Conservation (phyloP, 2,113 vertebrate genomes). For the Cololabis saira region DNA sequence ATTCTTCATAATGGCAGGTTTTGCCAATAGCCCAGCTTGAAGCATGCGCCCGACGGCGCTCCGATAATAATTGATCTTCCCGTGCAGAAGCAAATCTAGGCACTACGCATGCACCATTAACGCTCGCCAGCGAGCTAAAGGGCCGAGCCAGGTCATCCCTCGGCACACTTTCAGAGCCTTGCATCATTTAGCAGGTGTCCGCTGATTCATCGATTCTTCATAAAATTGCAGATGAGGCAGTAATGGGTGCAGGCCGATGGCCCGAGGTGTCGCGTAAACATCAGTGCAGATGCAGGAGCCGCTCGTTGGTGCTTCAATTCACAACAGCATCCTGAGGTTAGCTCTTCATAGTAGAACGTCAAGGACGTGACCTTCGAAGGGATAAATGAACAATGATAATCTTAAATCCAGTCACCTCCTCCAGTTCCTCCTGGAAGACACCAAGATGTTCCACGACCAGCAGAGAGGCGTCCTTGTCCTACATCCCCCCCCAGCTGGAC, state of each 20-base stretch:
- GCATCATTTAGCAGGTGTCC: conserved; percentile 55
- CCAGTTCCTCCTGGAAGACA: no score
- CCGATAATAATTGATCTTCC: conserved; percentile 65
- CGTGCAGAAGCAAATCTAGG: conserved; percentile 49
- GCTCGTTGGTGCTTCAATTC: neutral
- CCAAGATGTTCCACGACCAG: no score
- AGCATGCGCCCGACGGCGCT: conserved; percentile 22
- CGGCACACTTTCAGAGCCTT: conserved; percentile 35
- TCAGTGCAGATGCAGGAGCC: conserved; percentile 1
- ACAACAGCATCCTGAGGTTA: no score
- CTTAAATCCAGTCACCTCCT: no score
- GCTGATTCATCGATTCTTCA: conserved; percentile 67
- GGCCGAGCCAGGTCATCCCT: conserved; percentile 22
- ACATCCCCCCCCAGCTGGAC: no score
- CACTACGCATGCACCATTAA: conserved; percentile 57
- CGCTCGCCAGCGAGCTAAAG: conserved; percentile 60
- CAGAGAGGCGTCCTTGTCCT: no score
- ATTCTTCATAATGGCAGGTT: conserved; percentile 46
- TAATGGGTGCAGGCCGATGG: conserved; percentile 42
- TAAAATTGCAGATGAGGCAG: conserved; percentile 64
- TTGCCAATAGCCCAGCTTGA: conserved; percentile 3
- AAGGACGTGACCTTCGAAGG: no score
- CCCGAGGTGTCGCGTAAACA: conserved; percentile 15
- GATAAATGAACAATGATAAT: no score
- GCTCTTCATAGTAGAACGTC: no score